Conservation (phyloP, 1,140 invertebrate species). For the Pseudomyrmex pallidus region DNA sequence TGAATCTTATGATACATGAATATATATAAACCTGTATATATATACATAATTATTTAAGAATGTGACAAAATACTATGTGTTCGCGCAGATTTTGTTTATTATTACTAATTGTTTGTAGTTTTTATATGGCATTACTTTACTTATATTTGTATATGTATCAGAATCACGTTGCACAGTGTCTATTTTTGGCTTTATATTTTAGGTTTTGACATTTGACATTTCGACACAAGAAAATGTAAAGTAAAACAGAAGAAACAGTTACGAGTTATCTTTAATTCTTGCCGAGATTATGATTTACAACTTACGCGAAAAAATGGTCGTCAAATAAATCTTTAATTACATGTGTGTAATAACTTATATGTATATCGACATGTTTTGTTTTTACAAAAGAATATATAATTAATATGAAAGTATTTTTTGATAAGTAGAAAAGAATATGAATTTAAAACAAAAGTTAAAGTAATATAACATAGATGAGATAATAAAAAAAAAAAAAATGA, state of each 20-base stretch:
- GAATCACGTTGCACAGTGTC: constrained; percentile 58
- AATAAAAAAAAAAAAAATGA: constrained; percentile 16
- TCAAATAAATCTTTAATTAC: constrained; percentile 24
- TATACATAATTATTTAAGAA: constrained; percentile 29
- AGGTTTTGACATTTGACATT: constrained; percentile 69
- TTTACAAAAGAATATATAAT: constrained; percentile 48
- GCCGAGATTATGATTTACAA: constrained; percentile 16
- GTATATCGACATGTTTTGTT: neutral
- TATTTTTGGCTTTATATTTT: constrained; percentile 67
- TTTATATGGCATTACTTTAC: constrained; percentile 8
- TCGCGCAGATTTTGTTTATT: constrained; percentile 43
- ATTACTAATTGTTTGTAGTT: constrained; percentile 37
- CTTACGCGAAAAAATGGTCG: neutral
- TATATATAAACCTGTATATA: neutral
- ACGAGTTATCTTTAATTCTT: neutral
- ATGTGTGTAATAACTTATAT: neutral
- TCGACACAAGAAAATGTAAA: constrained; percentile 37
- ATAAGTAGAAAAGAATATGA: constrained; percentile 2
- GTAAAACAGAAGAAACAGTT: constrained; percentile 29
- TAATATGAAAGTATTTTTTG: neutral
- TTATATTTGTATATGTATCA: constrained; percentile 52
- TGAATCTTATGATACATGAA: constrained; percentile 3
- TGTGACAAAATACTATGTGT: constrained; percentile 1
- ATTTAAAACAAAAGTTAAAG: neutral
- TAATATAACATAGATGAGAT: constrained; percentile 3